Percentiles rank a stretch among this genome's conserved stretches.
These are phyloP conservation scores for Zygaena filipendulae DNA, from an alignment of 2,888 invertebrate species.

Conservation along the genomic window DNA sequence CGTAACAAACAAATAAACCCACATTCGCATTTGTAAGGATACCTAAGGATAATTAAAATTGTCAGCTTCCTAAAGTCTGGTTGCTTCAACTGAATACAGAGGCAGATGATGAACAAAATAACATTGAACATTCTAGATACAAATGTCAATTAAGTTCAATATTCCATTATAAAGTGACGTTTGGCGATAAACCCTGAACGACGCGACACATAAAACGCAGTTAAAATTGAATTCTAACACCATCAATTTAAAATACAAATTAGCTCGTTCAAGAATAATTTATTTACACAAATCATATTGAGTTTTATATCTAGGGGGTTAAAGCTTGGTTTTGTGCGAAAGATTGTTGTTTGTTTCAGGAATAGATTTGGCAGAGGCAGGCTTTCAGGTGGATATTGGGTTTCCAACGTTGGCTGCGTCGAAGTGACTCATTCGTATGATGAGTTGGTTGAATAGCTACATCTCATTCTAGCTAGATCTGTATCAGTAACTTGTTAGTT, in stretches of 20 bases:
- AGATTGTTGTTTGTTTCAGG: slow-evolving; percentile 26
- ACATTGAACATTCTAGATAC: slow-evolving; percentile 22
- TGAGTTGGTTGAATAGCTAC: slow-evolving; percentile 35
- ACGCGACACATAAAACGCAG: slow-evolving; percentile 2
- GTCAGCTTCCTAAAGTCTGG: too few relatives aligned
- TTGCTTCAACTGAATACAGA: too few relatives aligned
- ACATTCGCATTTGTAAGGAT: too few relatives aligned
- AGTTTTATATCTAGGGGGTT: too few relatives aligned
- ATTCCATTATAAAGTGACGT: slow-evolving; percentile 27
- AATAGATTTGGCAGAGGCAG: slow-evolving; percentile 51
- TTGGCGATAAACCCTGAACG: too few relatives aligned
- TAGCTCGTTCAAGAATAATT: too few relatives aligned
- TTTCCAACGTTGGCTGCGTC: slow-evolving; percentile 31
- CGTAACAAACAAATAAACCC: too few relatives aligned
- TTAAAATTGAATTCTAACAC: slow-evolving; percentile 10
- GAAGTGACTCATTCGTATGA: slow-evolving; percentile 34
- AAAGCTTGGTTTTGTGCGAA: too few relatives aligned
- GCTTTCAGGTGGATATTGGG: slow-evolving; percentile 32
- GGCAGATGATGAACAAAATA: too few relatives aligned
- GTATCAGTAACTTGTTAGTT: neutral
- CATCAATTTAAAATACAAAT: slow-evolving; percentile 10
- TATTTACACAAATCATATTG: too few relatives aligned
- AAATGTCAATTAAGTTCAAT: slow-evolving; percentile 23
- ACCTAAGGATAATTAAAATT: too few relatives aligned
- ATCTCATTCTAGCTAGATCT: slow-evolving; percentile 6